These are phyloP conservation scores for Harpalus rubripes DNA, from an alignment of 2,888 invertebrate genomes.

Conservation along the genomic window DNA sequence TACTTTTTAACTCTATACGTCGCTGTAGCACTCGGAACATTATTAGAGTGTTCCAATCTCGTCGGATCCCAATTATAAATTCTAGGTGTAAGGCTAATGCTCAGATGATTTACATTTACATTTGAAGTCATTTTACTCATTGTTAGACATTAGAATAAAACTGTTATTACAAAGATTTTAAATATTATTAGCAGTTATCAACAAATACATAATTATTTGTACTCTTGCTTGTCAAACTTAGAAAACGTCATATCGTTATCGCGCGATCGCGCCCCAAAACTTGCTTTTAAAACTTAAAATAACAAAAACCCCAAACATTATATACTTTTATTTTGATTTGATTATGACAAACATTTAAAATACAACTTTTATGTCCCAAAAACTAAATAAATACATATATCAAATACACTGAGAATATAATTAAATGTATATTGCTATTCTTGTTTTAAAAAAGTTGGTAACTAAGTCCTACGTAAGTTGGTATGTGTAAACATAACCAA, in stretches of 20 bases:
- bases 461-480: background rate
- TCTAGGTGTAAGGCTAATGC: conserved; percentile 21
- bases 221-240: no score
- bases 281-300: no score
- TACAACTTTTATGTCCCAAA: no score
- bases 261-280: no score
- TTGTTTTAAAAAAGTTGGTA: background rate
- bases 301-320: no score
- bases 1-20: conserved; percentile 64
- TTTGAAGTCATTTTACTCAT: conserved; percentile 49
- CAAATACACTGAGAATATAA: no score
- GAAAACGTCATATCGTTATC: no score
- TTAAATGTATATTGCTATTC: background rate
- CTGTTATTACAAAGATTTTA: background rate
- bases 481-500: background rate
- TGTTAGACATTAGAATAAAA: conserved; percentile 18
- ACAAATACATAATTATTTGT: background rate
- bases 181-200: background rate
- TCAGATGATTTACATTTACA: conserved; percentile 23
- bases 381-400: no score
- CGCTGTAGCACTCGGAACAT: conserved; percentile 60
- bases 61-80: conserved; percentile 62
- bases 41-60: conserved; percentile 46
- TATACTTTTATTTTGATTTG: no score
- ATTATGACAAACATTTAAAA: no score